These are phyloP conservation scores for Ylistrum balloti DNA, from an alignment of 1,140 invertebrate genomes.

Conservation along the genomic window DNA sequence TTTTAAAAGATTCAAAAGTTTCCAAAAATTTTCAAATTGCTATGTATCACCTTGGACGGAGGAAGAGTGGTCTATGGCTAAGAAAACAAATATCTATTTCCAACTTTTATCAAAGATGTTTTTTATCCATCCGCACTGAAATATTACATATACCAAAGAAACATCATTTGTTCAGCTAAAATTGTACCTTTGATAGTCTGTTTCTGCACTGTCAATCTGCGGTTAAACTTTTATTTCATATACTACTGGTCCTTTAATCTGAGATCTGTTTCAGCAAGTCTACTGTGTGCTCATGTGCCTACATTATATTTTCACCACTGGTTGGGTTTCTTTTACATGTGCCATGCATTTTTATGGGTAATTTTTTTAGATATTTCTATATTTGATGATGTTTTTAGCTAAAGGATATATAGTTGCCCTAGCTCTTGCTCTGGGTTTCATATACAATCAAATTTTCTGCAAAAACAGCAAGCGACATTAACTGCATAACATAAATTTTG, in stretches of 20 bases:
- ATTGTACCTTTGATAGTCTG: not conserved
- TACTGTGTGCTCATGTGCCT: not conserved
- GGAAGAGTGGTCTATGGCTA: not conserved
- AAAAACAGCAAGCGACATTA: too few species aligned
- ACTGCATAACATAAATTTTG: too few species aligned
- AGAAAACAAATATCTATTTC: conserved; percentile 18
- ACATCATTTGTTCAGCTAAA: conserved; percentile 1
- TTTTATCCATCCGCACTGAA: not conserved
- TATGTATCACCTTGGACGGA: not conserved
- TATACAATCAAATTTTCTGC: too few species aligned
- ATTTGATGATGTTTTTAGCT: too few species aligned
- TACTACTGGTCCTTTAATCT: too few species aligned
- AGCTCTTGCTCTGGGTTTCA: too few species aligned
- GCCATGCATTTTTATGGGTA: not conserved
- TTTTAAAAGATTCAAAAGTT: too few species aligned
- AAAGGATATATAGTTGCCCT: too few species aligned
- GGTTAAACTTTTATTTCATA: conserved; percentile 2
- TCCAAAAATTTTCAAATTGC: too few species aligned
- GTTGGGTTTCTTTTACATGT: not conserved
- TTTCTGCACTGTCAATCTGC: conserved; percentile 26
- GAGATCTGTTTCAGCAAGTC: conserved; percentile 9
- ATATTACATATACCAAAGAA: not conserved
- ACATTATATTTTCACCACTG: not conserved
- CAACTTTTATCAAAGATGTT: not conserved
- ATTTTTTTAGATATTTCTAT: too few species aligned